phyloP scores from a whole-genome alignment of 2,888 invertebrate species.

The Cecidostiba fungosa region DNA sequence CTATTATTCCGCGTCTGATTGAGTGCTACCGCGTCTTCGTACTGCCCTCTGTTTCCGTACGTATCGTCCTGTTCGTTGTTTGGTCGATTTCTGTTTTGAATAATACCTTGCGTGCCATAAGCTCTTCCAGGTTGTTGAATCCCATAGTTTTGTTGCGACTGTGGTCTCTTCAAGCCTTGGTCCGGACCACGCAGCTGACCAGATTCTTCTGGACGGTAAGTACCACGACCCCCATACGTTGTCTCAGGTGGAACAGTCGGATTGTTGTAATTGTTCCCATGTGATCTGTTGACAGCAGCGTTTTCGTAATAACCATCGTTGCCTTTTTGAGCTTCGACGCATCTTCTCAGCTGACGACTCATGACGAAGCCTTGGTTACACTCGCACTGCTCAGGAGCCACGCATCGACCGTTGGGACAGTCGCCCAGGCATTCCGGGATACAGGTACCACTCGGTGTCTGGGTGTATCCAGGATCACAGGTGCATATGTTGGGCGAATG shows the following conservation, averaged over 20 bases:
- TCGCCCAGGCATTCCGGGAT: conserved; percentile 71
- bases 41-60: background rate
- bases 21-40: background rate
- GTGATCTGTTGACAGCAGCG: background rate
- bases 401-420: conserved; percentile 81
- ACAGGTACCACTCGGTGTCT: conserved; percentile 68
- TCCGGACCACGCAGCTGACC: background rate
- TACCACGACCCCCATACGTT: background rate
- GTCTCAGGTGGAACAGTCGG: background rate
- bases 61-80: background rate
- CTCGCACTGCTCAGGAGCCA: conserved; percentile 82
- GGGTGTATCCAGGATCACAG: conserved; percentile 71
- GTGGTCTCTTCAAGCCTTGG: background rate
- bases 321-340: background rate
- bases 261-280: background rate
- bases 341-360: background rate
- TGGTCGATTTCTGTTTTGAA: conserved; percentile 18
- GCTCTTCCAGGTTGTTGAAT: background rate
- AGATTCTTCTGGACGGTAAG: background rate
- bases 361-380: conserved; percentile 81
- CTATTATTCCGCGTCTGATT: background rate
- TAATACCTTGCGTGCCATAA: conserved; percentile 13
- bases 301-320: background rate
- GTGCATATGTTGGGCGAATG: conserved; percentile 72
- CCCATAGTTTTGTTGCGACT: background rate